phyloP scores from a whole-genome alignment of 1,140 invertebrate species.

The Meloidogyne hapla region DNA sequence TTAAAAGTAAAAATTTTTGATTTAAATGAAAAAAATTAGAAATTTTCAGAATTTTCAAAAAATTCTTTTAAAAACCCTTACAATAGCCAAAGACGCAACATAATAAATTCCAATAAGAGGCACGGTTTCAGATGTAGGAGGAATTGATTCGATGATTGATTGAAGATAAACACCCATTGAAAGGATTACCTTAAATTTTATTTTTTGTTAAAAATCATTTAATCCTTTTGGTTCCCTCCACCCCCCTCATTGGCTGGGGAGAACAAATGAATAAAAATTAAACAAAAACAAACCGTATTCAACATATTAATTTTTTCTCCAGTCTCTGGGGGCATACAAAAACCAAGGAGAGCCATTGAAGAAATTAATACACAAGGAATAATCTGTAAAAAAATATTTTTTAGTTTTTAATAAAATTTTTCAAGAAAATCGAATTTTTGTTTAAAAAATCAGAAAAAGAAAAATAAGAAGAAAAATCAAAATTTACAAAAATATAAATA shows the following conservation, averaged over 20 bases:
- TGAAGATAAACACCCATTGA: constrained; percentile 88
- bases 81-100: constrained; percentile 69
- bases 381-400: constrained; percentile 40
- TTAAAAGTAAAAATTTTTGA: background rate
- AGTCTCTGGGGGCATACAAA: constrained; percentile 86
- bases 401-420: background rate
- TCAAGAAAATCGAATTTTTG: no score
- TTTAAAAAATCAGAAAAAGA: no score
- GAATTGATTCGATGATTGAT: constrained; percentile 83
- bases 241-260: background rate
- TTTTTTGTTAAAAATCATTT: background rate
- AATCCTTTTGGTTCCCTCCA: background rate
- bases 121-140: constrained; percentile 81
- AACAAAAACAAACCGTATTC: constrained; percentile 69
- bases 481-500: constrained; percentile 9
- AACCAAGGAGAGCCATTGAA: constrained; percentile 79
- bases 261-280: background rate
- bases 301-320: constrained; percentile 77
- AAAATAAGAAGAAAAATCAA: no score
- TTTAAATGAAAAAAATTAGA: background rate
- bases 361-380: constrained; percentile 85
- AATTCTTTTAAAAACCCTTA: constrained; percentile 1
- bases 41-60: background rate
- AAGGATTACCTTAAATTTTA: constrained; percentile 67
- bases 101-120: constrained; percentile 90